Conservation (phyloP, 1,140 invertebrate genomes). For the Phthorimaea operculella region DNA sequence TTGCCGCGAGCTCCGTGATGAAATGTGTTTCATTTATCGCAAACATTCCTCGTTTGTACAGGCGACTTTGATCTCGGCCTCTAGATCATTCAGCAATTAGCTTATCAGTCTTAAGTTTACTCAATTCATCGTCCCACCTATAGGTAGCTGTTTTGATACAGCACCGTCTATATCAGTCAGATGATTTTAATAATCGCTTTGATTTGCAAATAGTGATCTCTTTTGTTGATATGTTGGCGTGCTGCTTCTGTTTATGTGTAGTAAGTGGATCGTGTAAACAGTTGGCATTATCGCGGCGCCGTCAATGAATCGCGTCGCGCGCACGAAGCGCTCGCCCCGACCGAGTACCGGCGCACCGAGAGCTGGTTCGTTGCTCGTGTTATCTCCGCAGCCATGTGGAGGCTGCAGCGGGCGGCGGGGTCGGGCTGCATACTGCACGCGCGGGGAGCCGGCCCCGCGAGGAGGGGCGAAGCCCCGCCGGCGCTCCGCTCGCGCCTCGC, state of each 20-base stretch:
- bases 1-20: not conserved
- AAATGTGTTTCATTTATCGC: conserved; percentile 1
- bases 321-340: conserved; percentile 13
- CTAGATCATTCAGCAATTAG: too few relatives aligned
- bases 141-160: too few relatives aligned
- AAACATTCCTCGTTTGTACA: not conserved
- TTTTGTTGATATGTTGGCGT: not conserved
- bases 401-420: conserved; percentile 28
- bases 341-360: conserved; percentile 27
- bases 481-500: conserved; percentile 27
- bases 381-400: conserved; percentile 38
- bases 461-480: conserved; percentile 25
- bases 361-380: conserved; percentile 18
- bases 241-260: conserved; percentile 8
- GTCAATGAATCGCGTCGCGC: conserved; percentile 49
- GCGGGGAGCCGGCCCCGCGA: conserved; percentile 16
- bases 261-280: conserved; percentile 32
- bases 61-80: not conserved
- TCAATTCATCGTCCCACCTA: too few relatives aligned
- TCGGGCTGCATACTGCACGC: conserved; percentile 5
- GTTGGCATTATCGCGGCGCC: conserved; percentile 41
- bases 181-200: too few relatives aligned
- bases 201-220: too few relatives aligned
- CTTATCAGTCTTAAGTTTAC: too few relatives aligned
- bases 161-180: too few relatives aligned